These are phyloP conservation scores for Ceuthmochares aereus DNA, from an alignment of 2,113 vertebrate species.

Conservation along the genomic window DNA sequence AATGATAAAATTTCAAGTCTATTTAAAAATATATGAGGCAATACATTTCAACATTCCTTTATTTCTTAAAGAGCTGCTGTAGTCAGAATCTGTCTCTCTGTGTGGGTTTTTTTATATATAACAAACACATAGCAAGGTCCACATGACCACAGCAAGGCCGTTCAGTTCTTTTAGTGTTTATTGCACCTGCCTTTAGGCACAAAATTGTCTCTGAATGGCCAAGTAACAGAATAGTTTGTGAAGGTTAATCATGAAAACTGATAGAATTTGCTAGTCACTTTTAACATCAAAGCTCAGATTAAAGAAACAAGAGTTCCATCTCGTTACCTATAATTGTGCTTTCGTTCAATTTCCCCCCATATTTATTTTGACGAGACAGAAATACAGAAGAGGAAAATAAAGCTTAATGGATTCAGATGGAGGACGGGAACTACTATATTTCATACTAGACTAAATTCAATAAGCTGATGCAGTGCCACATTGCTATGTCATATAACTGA, in stretches of 20 bases:
- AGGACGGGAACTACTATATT: neutral
- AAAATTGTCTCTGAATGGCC: neutral
- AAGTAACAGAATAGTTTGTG: neutral
- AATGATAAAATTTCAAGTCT: neutral
- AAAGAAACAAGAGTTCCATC: neutral
- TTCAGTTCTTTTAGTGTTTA: neutral
- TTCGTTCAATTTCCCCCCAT: neutral
- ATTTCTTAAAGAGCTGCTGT: neutral
- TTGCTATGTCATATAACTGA: neutral
- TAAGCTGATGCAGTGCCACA: neutral
- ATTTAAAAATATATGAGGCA: neutral
- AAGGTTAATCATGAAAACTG: neutral
- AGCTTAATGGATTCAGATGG: neutral
- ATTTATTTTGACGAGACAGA: slow-evolving; percentile 12
- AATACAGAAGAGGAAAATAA: slow-evolving; percentile 22
- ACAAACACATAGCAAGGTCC: too few relatives aligned
- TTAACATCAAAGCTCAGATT: neutral
- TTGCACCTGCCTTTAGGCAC: neutral
- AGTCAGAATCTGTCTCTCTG: neutral
- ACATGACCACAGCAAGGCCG: neutral
- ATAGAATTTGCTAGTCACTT: slow-evolving; percentile 15
- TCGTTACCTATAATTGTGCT: neutral
- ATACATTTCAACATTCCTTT: neutral
- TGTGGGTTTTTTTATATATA: neutral
- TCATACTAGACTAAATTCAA: neutral